These are phyloP conservation scores for Steinernema carpocapsae DNA, from an alignment of 2,888 invertebrate species.

Conservation along the genomic window DNA sequence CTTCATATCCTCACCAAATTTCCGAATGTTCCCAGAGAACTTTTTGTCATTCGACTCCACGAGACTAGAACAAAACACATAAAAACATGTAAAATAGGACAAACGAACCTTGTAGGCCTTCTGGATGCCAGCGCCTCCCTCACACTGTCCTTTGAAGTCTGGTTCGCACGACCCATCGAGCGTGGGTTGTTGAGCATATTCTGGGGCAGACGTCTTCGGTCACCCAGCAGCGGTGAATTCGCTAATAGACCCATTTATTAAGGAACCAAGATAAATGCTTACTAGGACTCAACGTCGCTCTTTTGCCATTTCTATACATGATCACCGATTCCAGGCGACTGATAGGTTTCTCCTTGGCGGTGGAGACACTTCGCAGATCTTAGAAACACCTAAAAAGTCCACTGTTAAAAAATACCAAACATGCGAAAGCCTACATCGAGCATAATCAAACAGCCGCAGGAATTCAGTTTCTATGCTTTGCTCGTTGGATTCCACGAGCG, in stretches of 20 bases:
- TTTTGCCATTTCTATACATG: constrained; percentile 9
- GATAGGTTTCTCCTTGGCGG: background rate
- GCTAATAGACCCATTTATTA: background rate
- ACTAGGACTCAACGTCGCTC: constrained; percentile 9
- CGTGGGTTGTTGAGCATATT: background rate
- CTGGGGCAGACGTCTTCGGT: background rate
- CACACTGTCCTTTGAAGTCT: background rate
- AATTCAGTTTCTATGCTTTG: constrained; percentile 64
- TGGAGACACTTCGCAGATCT: constrained; percentile 17
- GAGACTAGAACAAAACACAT: constrained; percentile 1
- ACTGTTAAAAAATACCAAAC: no score
- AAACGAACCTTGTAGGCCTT: background rate
- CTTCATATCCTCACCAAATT: constrained; percentile 40
- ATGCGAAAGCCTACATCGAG: constrained; percentile 51
- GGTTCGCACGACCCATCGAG: background rate
- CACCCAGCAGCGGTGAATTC: background rate
- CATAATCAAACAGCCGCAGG: constrained; percentile 59
- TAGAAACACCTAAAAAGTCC: constrained; percentile 17
- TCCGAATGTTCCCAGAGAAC: constrained; percentile 37
- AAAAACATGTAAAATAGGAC: no score
- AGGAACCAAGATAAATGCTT: background rate
- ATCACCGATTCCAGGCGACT: constrained; percentile 7
- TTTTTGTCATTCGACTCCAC: constrained; percentile 37
- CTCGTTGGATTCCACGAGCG: constrained; percentile 45
- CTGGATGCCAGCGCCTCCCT: background rate